These are phyloP conservation scores for Galagoides demidoff DNA, from an alignment of 2,797 vertebrate species.

Conservation along the genomic window DNA sequence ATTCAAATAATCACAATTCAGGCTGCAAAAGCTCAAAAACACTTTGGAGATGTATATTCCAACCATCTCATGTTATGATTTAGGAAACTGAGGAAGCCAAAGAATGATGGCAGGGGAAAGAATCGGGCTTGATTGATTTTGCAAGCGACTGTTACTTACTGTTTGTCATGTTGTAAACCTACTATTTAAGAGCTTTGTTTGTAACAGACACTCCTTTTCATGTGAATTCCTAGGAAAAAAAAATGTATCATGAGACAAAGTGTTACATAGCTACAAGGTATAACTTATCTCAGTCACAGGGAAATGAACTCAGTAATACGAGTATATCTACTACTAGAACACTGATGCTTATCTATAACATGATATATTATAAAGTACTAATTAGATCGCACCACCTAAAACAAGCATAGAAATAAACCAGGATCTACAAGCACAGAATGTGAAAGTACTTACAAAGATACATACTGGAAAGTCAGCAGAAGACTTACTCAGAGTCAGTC, in stretches of 20 bases:
- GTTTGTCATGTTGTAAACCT: not conserved
- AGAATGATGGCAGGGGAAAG: not conserved
- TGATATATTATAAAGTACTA: not conserved
- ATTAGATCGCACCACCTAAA: not conserved
- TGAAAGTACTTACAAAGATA: not conserved
- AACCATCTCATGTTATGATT: not conserved
- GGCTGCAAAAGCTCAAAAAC: not conserved
- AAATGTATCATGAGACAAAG: not conserved
- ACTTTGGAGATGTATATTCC: not conserved
- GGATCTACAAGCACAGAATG: not conserved
- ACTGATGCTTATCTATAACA: not conserved
- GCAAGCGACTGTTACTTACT: not conserved
- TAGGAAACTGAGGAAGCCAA: not conserved
- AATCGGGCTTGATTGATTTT: not conserved
- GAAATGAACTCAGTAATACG: not conserved
- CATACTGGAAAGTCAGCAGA: not conserved
- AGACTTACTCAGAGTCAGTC: not conserved
- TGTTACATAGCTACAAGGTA: not conserved
- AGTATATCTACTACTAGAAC: not conserved
- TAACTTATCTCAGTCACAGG: not conserved
- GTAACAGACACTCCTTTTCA: not conserved
- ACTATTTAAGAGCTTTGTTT: not conserved
- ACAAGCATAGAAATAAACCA: not conserved
- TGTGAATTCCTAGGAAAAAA: not conserved
- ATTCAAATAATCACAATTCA: not conserved